Evolutionary conservation across 2,888 invertebrate genomes (phyloP).

Genomic region (Scelioninae gen. 1): DNA sequence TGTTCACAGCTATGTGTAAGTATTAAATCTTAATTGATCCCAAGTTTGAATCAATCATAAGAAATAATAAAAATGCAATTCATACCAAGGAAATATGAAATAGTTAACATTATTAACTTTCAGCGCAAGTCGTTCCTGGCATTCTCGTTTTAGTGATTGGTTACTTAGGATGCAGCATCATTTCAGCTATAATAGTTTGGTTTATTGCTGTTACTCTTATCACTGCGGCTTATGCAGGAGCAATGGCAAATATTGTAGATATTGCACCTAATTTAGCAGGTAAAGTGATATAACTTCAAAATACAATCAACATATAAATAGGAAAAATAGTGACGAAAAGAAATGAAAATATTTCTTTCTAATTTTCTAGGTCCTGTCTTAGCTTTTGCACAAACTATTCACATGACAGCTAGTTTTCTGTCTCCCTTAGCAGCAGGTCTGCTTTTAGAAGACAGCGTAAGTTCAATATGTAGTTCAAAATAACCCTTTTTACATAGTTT

Average conservation of each 20-base stretch:
- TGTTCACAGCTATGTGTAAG: slow-evolving; percentile 88
- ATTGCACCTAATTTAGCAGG: slow-evolving; percentile 89
- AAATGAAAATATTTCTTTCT: too few relatives aligned
- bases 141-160: slow-evolving; percentile 87
- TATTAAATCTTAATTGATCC: slow-evolving; percentile 55
- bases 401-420: slow-evolving; percentile 90
- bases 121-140: slow-evolving; percentile 89
- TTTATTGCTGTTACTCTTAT: slow-evolving; percentile 89
- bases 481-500: too few relatives aligned
- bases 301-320: too few relatives aligned
- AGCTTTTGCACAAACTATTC: slow-evolving; percentile 91
- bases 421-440: slow-evolving; percentile 88
- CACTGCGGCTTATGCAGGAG: slow-evolving; percentile 90
- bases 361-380: slow-evolving; percentile 87
- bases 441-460: slow-evolving; percentile 87
- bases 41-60: too few relatives aligned
- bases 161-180: slow-evolving; percentile 87
- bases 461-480: too few relatives aligned
- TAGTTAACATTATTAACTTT: background rate
- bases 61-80: too few relatives aligned
- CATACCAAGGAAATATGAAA: background rate
- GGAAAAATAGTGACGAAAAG: too few relatives aligned
- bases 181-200: slow-evolving; percentile 87
- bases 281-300: slow-evolving; percentile 35
- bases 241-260: slow-evolving; percentile 91